Conservation (phyloP, 2,888 invertebrate species). For the Cheilosia soror region DNA sequence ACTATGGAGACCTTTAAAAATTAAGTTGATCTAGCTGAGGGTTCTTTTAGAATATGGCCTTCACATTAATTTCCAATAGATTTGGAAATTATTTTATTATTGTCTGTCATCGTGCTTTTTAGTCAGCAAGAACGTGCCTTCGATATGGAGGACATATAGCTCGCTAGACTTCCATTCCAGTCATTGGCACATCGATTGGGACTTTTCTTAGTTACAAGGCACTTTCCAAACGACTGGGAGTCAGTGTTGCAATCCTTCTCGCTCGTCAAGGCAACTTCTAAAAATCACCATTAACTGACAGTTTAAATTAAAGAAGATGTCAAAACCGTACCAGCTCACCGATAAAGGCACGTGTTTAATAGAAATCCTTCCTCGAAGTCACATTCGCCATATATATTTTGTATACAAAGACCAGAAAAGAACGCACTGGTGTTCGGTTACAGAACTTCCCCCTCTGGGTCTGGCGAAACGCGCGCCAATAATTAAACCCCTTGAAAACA, state of each 20-base stretch:
- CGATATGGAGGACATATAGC: too few relatives aligned
- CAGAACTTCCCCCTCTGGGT: slow-evolving; percentile 44
- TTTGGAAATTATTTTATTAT: too few relatives aligned
- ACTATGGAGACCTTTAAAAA: too few relatives aligned
- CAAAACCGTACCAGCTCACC: slow-evolving; percentile 56
- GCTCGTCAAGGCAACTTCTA: neutral
- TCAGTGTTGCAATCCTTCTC: slow-evolving; percentile 23
- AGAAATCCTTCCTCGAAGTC: slow-evolving; percentile 57
- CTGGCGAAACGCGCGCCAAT: slow-evolving; percentile 42
- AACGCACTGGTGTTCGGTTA: slow-evolving; percentile 54
- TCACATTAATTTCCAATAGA: too few relatives aligned
- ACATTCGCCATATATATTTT: slow-evolving; percentile 43
- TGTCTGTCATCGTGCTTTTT: too few relatives aligned
- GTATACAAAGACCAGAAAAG: neutral
- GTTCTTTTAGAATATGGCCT: too few relatives aligned
- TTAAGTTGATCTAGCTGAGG: too few relatives aligned
- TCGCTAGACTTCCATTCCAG: too few relatives aligned
- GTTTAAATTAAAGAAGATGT: slow-evolving; percentile 47
- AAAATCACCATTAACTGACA: slow-evolving; percentile 52
- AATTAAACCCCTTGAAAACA: slow-evolving; percentile 58
- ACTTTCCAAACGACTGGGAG: neutral
- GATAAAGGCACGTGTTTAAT: slow-evolving; percentile 62
- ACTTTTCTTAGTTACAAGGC: too few relatives aligned
- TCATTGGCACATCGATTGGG: too few relatives aligned
- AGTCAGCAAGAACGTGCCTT: too few relatives aligned